Evolutionary conservation across 2,888 invertebrate species (phyloP), one percentile per base, ranked within the genome.

Genomic region (Byasa hedistus): DNA sequence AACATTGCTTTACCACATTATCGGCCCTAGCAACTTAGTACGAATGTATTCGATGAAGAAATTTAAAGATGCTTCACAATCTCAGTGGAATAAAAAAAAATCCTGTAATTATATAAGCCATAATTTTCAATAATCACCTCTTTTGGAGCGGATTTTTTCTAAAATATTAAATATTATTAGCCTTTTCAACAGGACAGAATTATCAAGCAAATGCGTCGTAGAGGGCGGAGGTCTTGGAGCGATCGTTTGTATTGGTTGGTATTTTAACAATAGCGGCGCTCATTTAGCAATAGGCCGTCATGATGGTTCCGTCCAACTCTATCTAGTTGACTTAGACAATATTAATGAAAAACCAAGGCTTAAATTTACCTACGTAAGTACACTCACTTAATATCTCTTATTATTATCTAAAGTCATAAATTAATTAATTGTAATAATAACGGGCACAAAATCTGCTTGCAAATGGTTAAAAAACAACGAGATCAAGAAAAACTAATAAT

Each of bases 241-340:
- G 0, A 83, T 91, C 3, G 86, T 89, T 59, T 92, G 91, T 70
- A 76, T 89, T 52, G 91, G 91, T 5, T 91, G 89, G 87, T 87
- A 81, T 71, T 74, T 72, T 21, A 81, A 74, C 44, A 82, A 79
- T 66, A 78, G 79, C 1, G 84, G 81, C 27, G 71, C 76, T 0
- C 89, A 91, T 68, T 77, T 92, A 7, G 84, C 88, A 54, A 81
- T 90, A 23, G 92, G 92, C 1, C 87, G 92, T 7, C 89, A 92
- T 56, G 92, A 92, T 74, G 92, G 92, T 12, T 88, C 89, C 12
- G 83, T 92, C 44, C 92, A 92, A 68, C 80, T 92, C 1, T 92
- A 91, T 68, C 80, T 87, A 3, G 71, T 90, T 12, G 83, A 96
- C 95, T 71, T 76, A 63, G 87, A 89, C 17, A 86, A 87, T 71